Evolutionary conservation across 2,113 vertebrate species (phyloP).

Genomic region (Prunella fulvescens): DNA sequence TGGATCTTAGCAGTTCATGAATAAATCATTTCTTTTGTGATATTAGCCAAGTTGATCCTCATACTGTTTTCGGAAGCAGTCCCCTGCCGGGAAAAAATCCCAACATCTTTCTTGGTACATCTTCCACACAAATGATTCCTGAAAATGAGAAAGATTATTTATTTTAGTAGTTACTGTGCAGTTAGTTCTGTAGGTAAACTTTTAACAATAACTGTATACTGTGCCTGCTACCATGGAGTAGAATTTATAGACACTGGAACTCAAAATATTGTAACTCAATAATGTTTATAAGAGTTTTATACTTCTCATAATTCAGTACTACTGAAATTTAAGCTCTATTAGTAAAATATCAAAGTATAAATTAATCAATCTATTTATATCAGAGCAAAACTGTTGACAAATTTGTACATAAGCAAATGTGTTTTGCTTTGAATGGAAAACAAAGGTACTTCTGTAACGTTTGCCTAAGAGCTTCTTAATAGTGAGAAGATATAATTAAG

Average conservation of each 20-base stretch:
- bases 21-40: not conserved
- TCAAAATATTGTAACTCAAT: not conserved
- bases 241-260: not conserved
- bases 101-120: conserved; percentile 99
- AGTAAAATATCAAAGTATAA: not conserved
- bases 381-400: not conserved
- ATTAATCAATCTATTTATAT: not conserved
- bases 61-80: conserved; percentile 98
- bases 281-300: not conserved
- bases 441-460: not conserved
- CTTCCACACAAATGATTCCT: conserved; percentile 99
- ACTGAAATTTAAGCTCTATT: not conserved
- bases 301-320: not conserved
- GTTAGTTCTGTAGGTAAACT: not conserved
- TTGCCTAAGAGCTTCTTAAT: not conserved
- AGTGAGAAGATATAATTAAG: not conserved
- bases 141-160: conserved; percentile 21
- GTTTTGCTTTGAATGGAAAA: not conserved
- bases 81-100: conserved; percentile 98
- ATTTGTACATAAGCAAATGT: not conserved
- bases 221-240: not conserved
- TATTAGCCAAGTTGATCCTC: conserved; percentile 92
- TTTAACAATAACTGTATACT: not conserved
- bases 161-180: not conserved
- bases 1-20: not conserved